Evolutionary conservation across 2,797 vertebrate genomes (phyloP).

Genomic region (Zalophus californianus): DNA sequence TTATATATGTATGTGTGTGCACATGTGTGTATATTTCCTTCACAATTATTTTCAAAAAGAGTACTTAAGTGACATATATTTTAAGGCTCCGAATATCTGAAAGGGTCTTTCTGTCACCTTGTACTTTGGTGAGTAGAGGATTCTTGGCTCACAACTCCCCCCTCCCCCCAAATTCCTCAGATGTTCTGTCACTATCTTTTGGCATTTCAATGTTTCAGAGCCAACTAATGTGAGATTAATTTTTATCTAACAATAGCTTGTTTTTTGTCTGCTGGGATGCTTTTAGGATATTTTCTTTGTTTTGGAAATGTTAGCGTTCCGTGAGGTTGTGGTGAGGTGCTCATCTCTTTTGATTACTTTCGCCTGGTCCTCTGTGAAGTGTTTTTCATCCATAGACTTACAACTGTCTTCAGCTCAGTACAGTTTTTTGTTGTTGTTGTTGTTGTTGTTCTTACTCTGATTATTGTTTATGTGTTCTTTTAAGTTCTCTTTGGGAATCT

Average conservation of each 20-base stretch:
- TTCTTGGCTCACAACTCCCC: neutral
- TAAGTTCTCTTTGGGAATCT: neutral
- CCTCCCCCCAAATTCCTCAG: neutral
- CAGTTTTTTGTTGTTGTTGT: neutral
- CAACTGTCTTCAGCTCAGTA: neutral
- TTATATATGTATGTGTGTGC: neutral
- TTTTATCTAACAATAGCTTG: neutral
- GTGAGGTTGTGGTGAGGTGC: neutral
- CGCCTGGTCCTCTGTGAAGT: neutral
- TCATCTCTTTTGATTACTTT: neutral
- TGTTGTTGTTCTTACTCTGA: neutral
- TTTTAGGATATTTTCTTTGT: neutral
- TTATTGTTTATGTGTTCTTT: neutral
- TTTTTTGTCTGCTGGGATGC: neutral
- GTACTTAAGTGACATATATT: neutral
- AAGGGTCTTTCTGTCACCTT: conserved; percentile 9
- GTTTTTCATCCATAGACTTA: neutral
- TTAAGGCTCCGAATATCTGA: neutral
- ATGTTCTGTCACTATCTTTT: neutral
- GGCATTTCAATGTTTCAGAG: neutral
- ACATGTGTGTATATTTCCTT: neutral
- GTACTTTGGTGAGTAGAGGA: neutral
- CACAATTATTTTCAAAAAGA: neutral
- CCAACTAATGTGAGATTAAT: neutral
- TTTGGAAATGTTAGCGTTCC: neutral